Evolutionary conservation across 2,113 vertebrate species (phyloP), one percentile per base, ranked within the genome.

Genomic region (Oenanthe melanoleuca): DNA sequence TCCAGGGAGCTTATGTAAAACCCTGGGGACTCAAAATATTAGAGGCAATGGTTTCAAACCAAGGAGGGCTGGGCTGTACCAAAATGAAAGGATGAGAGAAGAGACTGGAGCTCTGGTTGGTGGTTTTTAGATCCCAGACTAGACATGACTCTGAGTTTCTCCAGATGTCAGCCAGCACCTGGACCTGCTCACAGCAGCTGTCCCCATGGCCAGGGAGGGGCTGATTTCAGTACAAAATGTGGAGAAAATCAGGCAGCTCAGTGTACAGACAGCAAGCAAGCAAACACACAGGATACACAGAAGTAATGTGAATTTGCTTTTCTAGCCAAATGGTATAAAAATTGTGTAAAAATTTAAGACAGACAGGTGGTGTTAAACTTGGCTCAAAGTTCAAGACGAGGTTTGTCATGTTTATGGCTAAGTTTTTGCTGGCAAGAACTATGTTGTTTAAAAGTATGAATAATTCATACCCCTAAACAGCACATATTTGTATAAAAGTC

Each of bases 1-100:
- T 95, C 94, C 89, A 92, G 17, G n/a, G 82, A 94, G 28, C 15
- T 88, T 90, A 55, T 91, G 88, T 91, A 86, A 95, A 67, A 40
- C 86, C 40, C 75, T 71, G 49, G 56, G 31, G 83, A 75, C 31
- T 25, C 0, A 11, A 81, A 77, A 79, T 78, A 85, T 71, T 40
- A 40, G 29, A 92, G 14, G 53, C 61, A 64, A 44, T 24, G 22
- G 19, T 94, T 94, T 85, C 73, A 94, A 89, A 79, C 65, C 38
- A 40, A 57, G 59, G 40, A 89, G 37, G 44, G 80, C 65, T 89
- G 84, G 69, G 38, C 57, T 79, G 61, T 52, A 28, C 9, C 0
- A 37, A 70, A 87, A 84, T 29, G 31, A 79, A 89, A 20, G 11
- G 29, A 74, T 75, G 73, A 93, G 57, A n/a, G 40, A 87, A 79